A percentile compares a stretch with the other conserved stretches of the same genome.
Evolutionary conservation across 2,888 invertebrate species (phyloP).

Genomic region (Standfussiana lucernea): DNA sequence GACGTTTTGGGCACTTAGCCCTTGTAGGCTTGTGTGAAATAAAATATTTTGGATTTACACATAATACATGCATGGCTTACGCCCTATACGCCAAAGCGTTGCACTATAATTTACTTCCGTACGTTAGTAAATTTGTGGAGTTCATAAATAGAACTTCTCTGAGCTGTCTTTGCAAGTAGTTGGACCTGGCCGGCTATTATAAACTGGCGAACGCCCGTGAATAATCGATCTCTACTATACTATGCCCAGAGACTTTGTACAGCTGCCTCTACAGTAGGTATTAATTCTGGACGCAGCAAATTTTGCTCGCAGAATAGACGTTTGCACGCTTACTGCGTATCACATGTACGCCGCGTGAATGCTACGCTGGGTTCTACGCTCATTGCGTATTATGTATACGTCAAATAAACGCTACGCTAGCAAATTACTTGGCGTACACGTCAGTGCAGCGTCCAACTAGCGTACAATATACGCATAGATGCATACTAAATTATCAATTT

Average conservation of each 20-base stretch:
- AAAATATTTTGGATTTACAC: background rate
- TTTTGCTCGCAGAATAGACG: slow-evolving; percentile 6
- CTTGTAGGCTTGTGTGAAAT: background rate
- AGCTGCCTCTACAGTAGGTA: background rate
- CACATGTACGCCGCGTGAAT: slow-evolving; percentile 26
- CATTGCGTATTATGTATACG: slow-evolving; percentile 22
- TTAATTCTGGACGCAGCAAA: slow-evolving; percentile 8
- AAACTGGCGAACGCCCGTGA: background rate
- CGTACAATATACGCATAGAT: slow-evolving; percentile 9
- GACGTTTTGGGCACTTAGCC: no score
- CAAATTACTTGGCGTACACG: slow-evolving; percentile 5
- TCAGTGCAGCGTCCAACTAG: background rate
- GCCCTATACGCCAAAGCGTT: background rate
- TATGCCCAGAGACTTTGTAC: background rate
- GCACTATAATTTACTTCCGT: background rate
- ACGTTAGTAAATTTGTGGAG: background rate
- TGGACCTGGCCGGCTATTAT: background rate
- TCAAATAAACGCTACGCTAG: slow-evolving; percentile 34
- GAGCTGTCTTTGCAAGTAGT: background rate
- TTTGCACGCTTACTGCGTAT: slow-evolving; percentile 24
- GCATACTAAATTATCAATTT: background rate
- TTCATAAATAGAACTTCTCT: background rate
- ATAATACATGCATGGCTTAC: background rate
- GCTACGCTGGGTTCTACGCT: slow-evolving; percentile 35
- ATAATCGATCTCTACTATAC: background rate